Base-by-base conservation (phyloP, 2,797 vertebrate species). In the Microchirus variegatus region DNA sequence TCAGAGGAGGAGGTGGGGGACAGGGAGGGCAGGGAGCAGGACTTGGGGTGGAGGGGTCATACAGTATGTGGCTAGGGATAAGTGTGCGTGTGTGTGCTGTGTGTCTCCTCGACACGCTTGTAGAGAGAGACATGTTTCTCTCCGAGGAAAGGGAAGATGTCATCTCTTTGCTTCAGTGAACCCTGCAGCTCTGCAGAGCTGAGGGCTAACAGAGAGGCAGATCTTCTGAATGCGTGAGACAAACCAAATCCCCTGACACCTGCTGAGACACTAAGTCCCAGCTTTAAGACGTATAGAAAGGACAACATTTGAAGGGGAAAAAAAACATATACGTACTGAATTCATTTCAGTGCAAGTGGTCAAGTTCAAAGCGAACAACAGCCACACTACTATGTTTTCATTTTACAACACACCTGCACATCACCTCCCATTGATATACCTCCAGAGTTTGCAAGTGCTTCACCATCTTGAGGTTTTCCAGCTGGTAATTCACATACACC, bases 131-230 rank as follows among this genome's bases (percentile, higher is more conserved):
- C 65, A 55, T 14, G 59, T 73, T 22, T 90, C 92, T 79, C 80
- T 94, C 91, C 78, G 89, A 91, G 91, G 84, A 82, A 53, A 60
- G 62, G 58, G 53, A 59, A 90, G 78, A 91, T 90, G 92, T 80
- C n/a, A 11, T 92, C 88, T 92, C 92, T 86, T 92, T 91, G 87
- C 87, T 90, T 45, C 85, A 91, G 88, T 94, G 92, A 89, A 89
- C 90, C 84, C 85, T 59, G 63, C 61, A 60, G 59, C 57, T 49
- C 58, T 45, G 71, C 62, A 61, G 74, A 86, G 82, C 19, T 9
- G 62, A 46, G 55, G 69, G 60, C 58, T 73, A 67, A 73, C 80
- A 18, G 78, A 49, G 70, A 78, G 63, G 70, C 70, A 26, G 62
- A 67, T 58, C 76, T 58, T 22, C 73, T 71, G 67, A 51, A 61